Evolutionary conservation across 2,797 vertebrate genomes (phyloP).

Genomic region (Knipowitschia caucasica): DNA sequence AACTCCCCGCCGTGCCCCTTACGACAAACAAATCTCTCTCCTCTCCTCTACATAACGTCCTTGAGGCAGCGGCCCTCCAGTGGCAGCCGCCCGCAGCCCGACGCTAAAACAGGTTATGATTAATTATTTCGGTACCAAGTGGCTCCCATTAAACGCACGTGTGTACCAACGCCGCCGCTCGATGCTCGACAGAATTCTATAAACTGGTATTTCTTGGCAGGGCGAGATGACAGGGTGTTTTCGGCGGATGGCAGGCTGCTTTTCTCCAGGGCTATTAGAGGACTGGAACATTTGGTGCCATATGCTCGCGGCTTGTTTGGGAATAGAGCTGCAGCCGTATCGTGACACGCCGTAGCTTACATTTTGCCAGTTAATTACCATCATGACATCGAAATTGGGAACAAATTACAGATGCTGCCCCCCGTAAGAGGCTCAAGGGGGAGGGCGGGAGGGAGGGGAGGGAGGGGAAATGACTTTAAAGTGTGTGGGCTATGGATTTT

Average conservation of each 20-base stretch:
- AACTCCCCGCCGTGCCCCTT: no score
- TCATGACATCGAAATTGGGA: slow-evolving; percentile 68
- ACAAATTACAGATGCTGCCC: slow-evolving; percentile 55
- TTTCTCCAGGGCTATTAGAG: slow-evolving; percentile 76
- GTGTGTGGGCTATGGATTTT: no score
- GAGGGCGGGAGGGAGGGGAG: slow-evolving; percentile 3
- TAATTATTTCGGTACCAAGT: slow-evolving; percentile 25
- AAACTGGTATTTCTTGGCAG: slow-evolving; percentile 28
- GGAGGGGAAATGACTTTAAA: slow-evolving; percentile 35
- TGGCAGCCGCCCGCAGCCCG: slow-evolving; percentile 7
- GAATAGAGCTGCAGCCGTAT: slow-evolving; percentile 67
- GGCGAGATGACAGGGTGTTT: slow-evolving; percentile 37
- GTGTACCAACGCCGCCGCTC: slow-evolving; percentile 33
- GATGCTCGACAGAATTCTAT: slow-evolving; percentile 19
- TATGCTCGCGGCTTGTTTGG: slow-evolving; percentile 79
- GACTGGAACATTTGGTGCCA: slow-evolving; percentile 77
- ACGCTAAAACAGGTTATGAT: slow-evolving; percentile 27
- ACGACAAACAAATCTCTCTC: no score
- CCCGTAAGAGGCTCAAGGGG: slow-evolving; percentile 51
- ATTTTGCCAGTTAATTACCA: slow-evolving; percentile 79
- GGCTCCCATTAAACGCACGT: slow-evolving; percentile 15
- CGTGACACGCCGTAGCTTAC: slow-evolving; percentile 68
- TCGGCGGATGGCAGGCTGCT: slow-evolving; percentile 46
- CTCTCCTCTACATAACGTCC: slow-evolving; percentile 30
- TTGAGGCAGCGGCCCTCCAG: slow-evolving; percentile 48